Percentiles rank a stretch among this genome's conserved stretches.
phyloP scores from a whole-genome alignment of 2,113 vertebrate species.

The Phyllopteryx taeniolatus region DNA sequence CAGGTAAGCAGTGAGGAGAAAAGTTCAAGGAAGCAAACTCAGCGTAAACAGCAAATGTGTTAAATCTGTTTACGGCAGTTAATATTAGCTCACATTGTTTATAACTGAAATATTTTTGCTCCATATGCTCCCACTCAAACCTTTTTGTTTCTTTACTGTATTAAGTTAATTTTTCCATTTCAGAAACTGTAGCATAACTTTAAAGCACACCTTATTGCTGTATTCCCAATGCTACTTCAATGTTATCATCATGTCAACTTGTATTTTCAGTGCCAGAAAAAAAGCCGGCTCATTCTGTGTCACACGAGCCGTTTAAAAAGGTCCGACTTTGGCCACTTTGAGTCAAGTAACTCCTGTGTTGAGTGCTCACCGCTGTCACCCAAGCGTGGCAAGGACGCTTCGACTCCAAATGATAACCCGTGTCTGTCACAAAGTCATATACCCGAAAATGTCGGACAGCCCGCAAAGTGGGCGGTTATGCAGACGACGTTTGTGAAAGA shows the following conservation, averaged over 20 bases:
- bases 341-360: neutral
- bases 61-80: neutral
- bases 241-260: neutral
- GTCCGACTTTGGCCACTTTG: neutral
- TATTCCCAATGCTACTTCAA: neutral
- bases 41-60: neutral
- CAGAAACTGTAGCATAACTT: too few species aligned
- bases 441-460: conserved; percentile 4
- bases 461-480: neutral
- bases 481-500: neutral
- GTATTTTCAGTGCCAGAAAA: neutral
- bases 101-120: neutral
- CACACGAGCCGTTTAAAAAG: neutral
- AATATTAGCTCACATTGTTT: neutral
- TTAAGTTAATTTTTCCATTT: too few species aligned
- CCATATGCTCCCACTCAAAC: neutral
- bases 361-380: neutral
- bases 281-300: too few species aligned
- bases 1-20: neutral
- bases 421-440: neutral
- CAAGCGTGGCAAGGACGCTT: conserved; percentile 1
- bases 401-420: neutral
- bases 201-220: neutral
- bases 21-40: conserved; percentile 1
- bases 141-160: neutral